Evolutionary conservation across 2,888 invertebrate genomes (phyloP).

Genomic region (Spisula subtruncata): DNA sequence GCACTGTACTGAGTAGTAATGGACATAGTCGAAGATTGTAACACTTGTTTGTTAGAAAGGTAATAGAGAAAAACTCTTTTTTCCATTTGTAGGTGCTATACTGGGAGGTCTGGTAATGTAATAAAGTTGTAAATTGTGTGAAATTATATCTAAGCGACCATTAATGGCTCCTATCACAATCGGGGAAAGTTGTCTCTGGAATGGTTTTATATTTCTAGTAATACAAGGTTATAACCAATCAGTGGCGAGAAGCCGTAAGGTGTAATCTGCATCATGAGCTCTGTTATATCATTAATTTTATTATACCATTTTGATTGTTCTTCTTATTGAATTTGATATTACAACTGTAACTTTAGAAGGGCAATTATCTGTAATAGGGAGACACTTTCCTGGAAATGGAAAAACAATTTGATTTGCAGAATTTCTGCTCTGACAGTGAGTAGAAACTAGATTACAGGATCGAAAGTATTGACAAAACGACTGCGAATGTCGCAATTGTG

Average conservation of each 20-base stretch:
- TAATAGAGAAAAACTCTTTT: neutral
- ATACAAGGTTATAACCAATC: too few species aligned
- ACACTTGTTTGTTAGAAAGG: neutral
- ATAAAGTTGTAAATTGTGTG: too few species aligned
- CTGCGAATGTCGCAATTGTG: neutral
- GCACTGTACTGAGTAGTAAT: slow-evolving; percentile 1
- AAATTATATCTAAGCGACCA: too few species aligned
- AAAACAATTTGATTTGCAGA: slow-evolving; percentile 47
- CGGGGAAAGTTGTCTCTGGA: too few species aligned
- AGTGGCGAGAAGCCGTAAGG: too few species aligned
- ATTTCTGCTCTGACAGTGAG: slow-evolving; percentile 26
- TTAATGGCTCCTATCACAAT: slow-evolving; percentile 7
- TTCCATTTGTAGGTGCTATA: slow-evolving; percentile 13
- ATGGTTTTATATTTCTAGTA: too few species aligned
- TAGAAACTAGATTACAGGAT: slow-evolving; percentile 22
- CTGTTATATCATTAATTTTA: too few species aligned
- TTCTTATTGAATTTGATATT: slow-evolving; percentile 40
- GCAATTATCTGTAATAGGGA: slow-evolving; percentile 34
- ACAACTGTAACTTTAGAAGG: too few species aligned
- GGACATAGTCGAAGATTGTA: neutral
- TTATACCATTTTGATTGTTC: slow-evolving; percentile 37
- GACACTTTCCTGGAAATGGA: too few species aligned
- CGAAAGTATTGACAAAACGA: neutral
- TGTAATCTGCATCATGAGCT: too few species aligned
- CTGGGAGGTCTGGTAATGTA: too few species aligned